phyloP scores from a whole-genome alignment of 2,113 vertebrate genomes.

The Nothoprocta pentlandii region DNA sequence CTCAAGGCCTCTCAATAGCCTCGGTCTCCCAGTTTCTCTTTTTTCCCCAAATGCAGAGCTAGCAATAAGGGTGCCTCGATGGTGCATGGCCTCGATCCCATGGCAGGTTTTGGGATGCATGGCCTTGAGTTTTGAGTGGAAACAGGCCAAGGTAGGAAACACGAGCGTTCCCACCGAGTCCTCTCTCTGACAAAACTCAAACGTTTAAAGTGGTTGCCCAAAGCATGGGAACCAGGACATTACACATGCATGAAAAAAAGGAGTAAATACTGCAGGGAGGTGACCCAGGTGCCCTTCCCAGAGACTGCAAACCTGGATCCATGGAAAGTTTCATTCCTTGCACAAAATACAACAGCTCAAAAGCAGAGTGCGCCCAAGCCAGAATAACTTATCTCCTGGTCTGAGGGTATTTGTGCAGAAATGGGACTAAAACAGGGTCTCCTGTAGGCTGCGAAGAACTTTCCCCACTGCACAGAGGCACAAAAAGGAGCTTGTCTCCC shows the following conservation, averaged over 20 bases:
- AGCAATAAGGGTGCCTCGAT: background rate
- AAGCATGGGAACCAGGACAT: accelerated
- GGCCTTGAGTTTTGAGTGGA: background rate
- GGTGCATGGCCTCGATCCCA: accelerated
- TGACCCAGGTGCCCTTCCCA: background rate
- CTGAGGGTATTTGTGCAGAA: background rate
- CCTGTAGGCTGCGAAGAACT: background rate
- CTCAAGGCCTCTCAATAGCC: background rate
- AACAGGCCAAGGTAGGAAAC: background rate
- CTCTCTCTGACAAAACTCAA: background rate
- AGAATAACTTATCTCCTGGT: background rate
- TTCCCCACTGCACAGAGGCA: background rate
- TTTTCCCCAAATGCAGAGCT: background rate
- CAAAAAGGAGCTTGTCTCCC: background rate
- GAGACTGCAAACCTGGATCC: background rate
- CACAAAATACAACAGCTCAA: background rate
- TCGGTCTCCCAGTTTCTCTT: background rate
- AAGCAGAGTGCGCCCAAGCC: background rate
- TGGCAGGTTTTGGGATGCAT: accelerated
- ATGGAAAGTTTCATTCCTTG: background rate
- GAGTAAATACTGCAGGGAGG: background rate
- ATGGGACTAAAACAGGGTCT: accelerated
- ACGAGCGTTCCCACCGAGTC: background rate
- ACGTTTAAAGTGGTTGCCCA: background rate
- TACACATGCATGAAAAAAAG: background rate